Conservation (phyloP, 2,797 vertebrate genomes). For the Phalloptychus januarius region DNA sequence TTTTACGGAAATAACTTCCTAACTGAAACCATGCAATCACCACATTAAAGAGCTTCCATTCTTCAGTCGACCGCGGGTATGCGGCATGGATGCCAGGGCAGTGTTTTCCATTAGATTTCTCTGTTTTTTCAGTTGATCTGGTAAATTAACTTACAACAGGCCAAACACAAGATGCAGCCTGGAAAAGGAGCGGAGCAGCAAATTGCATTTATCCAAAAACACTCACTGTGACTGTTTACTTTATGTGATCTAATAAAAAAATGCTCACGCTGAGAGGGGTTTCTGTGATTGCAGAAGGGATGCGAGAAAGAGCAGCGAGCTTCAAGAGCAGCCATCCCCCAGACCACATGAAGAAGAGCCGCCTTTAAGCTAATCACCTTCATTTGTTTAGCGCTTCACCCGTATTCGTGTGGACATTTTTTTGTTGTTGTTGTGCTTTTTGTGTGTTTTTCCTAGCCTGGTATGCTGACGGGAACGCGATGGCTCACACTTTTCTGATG, state of each 20-base stretch:
- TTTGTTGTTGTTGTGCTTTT: no score
- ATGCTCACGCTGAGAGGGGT: constrained; percentile 68
- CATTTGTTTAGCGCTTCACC: constrained; percentile 72
- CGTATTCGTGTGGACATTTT: constrained; percentile 58
- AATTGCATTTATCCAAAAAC: constrained; percentile 84
- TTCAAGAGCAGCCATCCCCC: constrained; percentile 38
- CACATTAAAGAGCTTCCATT: constrained; percentile 82
- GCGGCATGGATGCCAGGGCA: constrained; percentile 72
- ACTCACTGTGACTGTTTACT: constrained; percentile 79
- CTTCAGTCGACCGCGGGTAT: constrained; percentile 79
- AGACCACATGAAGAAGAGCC: constrained; percentile 72
- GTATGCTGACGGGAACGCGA: constrained; percentile 46
- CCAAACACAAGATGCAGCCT: constrained; percentile 80
- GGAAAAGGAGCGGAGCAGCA: constrained; percentile 80
- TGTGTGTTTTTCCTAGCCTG: constrained; percentile 42
- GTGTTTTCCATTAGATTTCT: constrained; percentile 83
- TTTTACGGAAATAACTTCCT: constrained; percentile 80
- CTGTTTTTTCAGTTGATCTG: constrained; percentile 83
- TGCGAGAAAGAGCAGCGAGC: constrained; percentile 65
- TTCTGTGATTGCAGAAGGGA: constrained; percentile 73
- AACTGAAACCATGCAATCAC: constrained; percentile 80
- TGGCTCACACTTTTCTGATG: constrained; percentile 59
- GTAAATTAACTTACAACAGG: constrained; percentile 85
- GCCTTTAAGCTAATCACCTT: constrained; percentile 72
- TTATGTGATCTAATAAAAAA: constrained; percentile 80